Conservation (phyloP, 2,797 vertebrate species). For the Fundulus diaphanus region DNA sequence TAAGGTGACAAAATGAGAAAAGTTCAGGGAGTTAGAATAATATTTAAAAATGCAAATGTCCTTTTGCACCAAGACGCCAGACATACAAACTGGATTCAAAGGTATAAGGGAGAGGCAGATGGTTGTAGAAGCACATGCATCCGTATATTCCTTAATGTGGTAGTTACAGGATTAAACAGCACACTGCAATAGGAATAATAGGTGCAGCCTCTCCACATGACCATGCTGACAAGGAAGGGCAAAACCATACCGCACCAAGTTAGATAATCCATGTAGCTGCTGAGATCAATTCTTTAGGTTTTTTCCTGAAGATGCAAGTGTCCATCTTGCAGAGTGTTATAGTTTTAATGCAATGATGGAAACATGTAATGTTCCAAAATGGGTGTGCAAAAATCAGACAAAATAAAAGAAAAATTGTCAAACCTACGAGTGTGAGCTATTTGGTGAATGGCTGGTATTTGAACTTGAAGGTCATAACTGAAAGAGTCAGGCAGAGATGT, state of each 20-base stretch:
- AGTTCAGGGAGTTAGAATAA: neutral
- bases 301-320: neutral
- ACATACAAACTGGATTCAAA: neutral
- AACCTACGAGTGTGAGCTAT: neutral
- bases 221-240: neutral
- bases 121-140: neutral
- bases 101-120: neutral
- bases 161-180: neutral
- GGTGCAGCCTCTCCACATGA: neutral
- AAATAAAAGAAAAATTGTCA: neutral
- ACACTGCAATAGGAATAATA: too few species aligned
- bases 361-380: neutral
- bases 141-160: neutral
- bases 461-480: slow-evolving; percentile 9
- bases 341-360: neutral
- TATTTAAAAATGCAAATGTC: neutral
- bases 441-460: neutral
- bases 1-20: neutral
- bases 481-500: slow-evolving; percentile 7
- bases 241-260: neutral
- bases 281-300: neutral
- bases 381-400: neutral
- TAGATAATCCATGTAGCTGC: neutral
- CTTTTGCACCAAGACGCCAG: neutral
- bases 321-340: neutral